Base-by-base conservation (phyloP, 2,888 invertebrate genomes). In the Metalampra italica region DNA sequence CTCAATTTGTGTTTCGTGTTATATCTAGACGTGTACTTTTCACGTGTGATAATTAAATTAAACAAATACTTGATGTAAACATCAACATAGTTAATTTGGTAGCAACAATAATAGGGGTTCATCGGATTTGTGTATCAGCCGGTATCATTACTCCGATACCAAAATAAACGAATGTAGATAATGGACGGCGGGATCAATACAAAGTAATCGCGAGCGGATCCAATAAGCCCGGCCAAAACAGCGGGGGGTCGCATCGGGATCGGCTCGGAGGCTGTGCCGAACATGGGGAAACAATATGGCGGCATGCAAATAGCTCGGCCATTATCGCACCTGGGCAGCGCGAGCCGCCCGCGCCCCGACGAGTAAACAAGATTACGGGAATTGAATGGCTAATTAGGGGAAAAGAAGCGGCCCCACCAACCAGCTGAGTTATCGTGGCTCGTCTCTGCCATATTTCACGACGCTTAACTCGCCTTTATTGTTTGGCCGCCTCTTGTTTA, bases 291-390 rank as follows among this genome's bases (percentile, higher is more conserved):
- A 82, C 88, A 88, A 85, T 86, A 89, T 88, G 88, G 88, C 88
- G 86, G 88, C 89, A 89, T 89, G 88, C 88, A 89, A 89, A 89
- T 89, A 87, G 82, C 85, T 75, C 80, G 79, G 82, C 89, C 85
- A 89, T 89, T 89, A 89, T 88, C 88, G 85, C 89, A 89, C 89
- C 89, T 88, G 89, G 85, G 78, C 86, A 83, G 85, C 78, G 71
- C 69, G 73, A 71, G 36, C 36, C 11, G 11, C 13, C n/a, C 75
- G 75, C 73, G 70, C 71, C 66, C 75, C 82, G 76, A 71, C 86
- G 82, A 83, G 87, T 85, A 86, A 88, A 88, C 88, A 89, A 88
- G 85, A 88, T 87, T 88, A 88, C 88, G 88, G 82, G 87, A 85
- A 88, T 86, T 84, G 89, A 89, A 88, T 88, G 84, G 82, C 88